A percentile compares a stretch with the other conserved stretches of the same genome.
Evolutionary conservation across 2,888 invertebrate species (phyloP).

Genomic region (Agrotis puta): DNA sequence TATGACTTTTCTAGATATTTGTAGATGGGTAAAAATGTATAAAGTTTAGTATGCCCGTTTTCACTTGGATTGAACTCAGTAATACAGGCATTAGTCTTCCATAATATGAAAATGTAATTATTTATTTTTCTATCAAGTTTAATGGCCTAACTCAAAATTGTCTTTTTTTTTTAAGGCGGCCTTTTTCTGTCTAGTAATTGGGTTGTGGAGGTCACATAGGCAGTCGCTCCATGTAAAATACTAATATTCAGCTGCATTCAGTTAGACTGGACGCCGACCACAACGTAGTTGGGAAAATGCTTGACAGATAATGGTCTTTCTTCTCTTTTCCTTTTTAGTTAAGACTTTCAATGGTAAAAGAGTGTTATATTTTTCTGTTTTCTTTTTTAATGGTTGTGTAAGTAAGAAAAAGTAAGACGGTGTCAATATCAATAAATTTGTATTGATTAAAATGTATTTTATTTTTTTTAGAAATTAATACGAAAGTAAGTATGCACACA

Average conservation of each 20-base stretch:
- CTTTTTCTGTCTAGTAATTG: background rate
- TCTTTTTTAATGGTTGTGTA: slow-evolving; percentile 56
- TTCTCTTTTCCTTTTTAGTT: background rate
- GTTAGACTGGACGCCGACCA: background rate
- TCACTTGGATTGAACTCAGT: too few species aligned
- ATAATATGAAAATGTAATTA: background rate
- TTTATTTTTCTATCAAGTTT: background rate
- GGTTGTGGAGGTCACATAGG: background rate
- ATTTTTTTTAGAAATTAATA: background rate
- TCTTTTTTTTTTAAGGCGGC: background rate
- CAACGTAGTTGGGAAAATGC: too few species aligned
- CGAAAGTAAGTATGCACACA: background rate
- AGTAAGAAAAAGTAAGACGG: slow-evolving; percentile 43
- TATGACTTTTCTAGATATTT: background rate
- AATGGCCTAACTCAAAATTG: too few species aligned
- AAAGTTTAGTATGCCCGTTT: background rate
- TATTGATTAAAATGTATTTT: slow-evolving; percentile 40
- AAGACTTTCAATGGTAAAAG: slow-evolving; percentile 11
- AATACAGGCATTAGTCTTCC: slow-evolving; percentile 12
- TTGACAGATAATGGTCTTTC: background rate
- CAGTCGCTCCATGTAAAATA: background rate
- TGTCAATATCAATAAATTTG: slow-evolving; percentile 42
- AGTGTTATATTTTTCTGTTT: slow-evolving; percentile 11
- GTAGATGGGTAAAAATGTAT: slow-evolving; percentile 10
- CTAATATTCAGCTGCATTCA: background rate